phyloP scores from a whole-genome alignment of 2,113 vertebrate genomes.

The Anarhynchus alexandrinus region DNA sequence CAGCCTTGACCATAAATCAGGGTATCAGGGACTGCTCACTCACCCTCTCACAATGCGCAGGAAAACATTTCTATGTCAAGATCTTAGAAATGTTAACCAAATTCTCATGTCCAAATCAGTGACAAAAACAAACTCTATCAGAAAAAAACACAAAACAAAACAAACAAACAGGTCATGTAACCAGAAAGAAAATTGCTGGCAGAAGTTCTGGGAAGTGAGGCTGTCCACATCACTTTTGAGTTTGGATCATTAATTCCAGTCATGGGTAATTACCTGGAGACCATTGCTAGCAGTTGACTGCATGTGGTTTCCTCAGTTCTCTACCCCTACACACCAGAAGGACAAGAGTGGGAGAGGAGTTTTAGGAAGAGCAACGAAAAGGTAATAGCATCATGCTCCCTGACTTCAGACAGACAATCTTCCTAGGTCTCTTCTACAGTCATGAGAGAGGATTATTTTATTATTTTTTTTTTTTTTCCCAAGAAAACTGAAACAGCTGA shows the following conservation, averaged over 20 bases:
- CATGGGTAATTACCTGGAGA: background rate
- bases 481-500: background rate
- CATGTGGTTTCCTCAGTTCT: background rate
- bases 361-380: background rate
- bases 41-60: background rate
- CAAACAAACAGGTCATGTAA: accelerated
- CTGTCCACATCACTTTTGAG: background rate
- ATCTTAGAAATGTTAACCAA: background rate
- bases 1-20: background rate
- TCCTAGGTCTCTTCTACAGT: background rate
- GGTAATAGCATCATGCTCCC: background rate
- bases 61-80: background rate
- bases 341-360: background rate
- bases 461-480: background rate
- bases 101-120: background rate
- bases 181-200: background rate
- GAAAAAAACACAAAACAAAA: background rate
- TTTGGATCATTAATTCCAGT: background rate
- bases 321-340: background rate
- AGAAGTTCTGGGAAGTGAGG: background rate
- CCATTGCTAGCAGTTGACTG: background rate
- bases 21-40: background rate
- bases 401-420: background rate
- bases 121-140: background rate
- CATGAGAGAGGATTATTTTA: background rate